A percentile compares a stretch with the other conserved stretches of the same genome.
phyloP scores from a whole-genome alignment of 1,140 invertebrate genomes.

The Drosophila simulans region DNA sequence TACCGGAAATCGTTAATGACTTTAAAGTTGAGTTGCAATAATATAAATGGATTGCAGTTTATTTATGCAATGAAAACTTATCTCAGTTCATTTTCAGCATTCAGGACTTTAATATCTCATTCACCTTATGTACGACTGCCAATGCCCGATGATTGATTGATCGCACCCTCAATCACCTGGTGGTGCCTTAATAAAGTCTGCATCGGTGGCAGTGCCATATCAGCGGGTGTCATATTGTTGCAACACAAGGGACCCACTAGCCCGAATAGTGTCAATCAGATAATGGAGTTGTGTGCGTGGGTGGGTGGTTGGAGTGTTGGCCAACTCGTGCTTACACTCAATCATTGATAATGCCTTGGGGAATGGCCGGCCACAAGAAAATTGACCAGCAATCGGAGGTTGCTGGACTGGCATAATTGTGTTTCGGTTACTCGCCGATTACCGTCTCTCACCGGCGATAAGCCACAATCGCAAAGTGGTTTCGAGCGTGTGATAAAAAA shows the following conservation, averaged over 20 bases:
- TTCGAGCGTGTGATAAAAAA: slow-evolving; percentile 61
- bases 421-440: slow-evolving; percentile 50
- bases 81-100: no score
- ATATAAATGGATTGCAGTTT: no score
- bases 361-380: slow-evolving; percentile 18
- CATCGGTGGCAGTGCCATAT: slow-evolving; percentile 15
- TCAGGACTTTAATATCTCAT: slow-evolving; percentile 10
- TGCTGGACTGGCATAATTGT: slow-evolving; percentile 37
- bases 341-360: slow-evolving; percentile 62
- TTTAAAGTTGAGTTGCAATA: no score
- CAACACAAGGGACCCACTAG: slow-evolving; percentile 14
- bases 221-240: slow-evolving; percentile 35
- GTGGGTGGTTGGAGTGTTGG: neutral
- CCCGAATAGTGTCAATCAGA: slow-evolving; percentile 35
- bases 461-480: slow-evolving; percentile 69
- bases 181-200: slow-evolving; percentile 18
- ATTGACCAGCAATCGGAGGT: slow-evolving; percentile 27
- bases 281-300: slow-evolving; percentile 19
- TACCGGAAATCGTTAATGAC: no score
- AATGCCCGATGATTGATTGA: slow-evolving; percentile 27
- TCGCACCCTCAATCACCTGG: slow-evolving; percentile 13
- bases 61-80: neutral
- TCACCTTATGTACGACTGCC: slow-evolving; percentile 19
- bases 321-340: slow-evolving; percentile 72
- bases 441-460: slow-evolving; percentile 43